phyloP scores from a whole-genome alignment of 1,140 invertebrate genomes.

The Caenorhabditis inopinata region DNA sequence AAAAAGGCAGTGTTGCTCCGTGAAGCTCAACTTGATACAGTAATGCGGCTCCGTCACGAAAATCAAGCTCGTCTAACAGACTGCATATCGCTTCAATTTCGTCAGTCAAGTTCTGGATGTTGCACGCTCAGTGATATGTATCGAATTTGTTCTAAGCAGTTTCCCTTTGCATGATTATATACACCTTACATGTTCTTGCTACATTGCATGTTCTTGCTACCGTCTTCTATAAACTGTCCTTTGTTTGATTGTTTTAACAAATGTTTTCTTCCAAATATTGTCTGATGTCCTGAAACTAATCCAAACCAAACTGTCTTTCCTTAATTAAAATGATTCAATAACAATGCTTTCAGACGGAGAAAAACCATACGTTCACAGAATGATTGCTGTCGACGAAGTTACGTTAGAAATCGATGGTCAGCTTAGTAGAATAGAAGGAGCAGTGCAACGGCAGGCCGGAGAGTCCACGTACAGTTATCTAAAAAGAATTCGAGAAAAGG shows the following conservation, averaged over 20 bases:
- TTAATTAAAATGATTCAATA: not conserved
- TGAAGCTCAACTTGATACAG: not conserved
- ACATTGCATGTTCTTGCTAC: not conserved
- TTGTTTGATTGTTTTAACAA: no score
- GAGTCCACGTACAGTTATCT: conserved; percentile 27
- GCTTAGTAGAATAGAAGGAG: conserved; percentile 19
- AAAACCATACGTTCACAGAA: conserved; percentile 8
- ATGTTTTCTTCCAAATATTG: not conserved
- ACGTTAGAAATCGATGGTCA: conserved; percentile 22
- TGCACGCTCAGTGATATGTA: conserved; percentile 7
- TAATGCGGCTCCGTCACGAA: not conserved
- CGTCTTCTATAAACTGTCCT: no score
- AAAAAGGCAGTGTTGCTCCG: not conserved
- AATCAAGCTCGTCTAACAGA: conserved; percentile 12
- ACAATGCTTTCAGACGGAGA: not conserved
- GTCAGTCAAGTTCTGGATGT: not conserved
- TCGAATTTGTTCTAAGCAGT: not conserved
- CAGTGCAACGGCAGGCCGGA: not conserved
- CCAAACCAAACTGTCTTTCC: not conserved
- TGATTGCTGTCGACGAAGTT: conserved; percentile 31
- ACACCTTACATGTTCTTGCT: not conserved
- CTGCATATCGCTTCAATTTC: conserved; percentile 9
- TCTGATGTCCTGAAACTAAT: not conserved
- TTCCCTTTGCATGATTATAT: not conserved
- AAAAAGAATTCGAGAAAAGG: conserved; percentile 23